Base-by-base conservation (phyloP, 2,888 invertebrate species). In the Isotomurus palustris region DNA sequence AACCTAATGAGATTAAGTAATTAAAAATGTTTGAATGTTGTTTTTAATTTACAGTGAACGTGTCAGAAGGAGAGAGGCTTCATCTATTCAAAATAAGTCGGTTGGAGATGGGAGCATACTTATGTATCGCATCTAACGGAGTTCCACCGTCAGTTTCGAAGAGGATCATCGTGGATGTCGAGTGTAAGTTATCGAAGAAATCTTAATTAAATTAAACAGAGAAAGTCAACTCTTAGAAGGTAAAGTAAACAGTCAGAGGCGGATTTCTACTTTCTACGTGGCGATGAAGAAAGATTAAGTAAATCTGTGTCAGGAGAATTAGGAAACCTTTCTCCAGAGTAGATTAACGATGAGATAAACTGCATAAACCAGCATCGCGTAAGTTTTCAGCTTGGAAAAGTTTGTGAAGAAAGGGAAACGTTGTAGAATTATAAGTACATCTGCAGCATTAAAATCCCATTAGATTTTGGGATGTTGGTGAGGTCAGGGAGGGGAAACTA, bases 111-210 rank as follows among this genome's bases (percentile, higher is more conserved):
- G 88, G 59, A 5, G 87, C 87, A 49, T 88, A 88, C 77, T 82
- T 88, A 61, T 84, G 88, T 78, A 88, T 88, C 73, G 88, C 87
- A 40, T 86, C 88, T 73, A 91, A 91, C 75, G 88, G 89, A 41
- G 87, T 91, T 24, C 91, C 91, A 35, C 91, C 91, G 50, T 90
- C 91, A 35, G 91, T 91, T 74, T 91, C 91, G 77, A 92, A 91
- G 78, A 38, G 64, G 75, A 91, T 91, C 79, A 90, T 88, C 73
- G 85, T 91, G 57, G 91, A 91, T 75, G 91, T 91, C 65, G 91
- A 91, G 81, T 91, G 91, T 91, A 75, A 87, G 87, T 82, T 35
- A 2, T 40, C 32, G 8, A 35, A 14, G 21, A n/a, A 25, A n/a
- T n/a, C n/a, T n/a, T n/a, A n/a, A n/a, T n/a, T n/a, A n/a, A n/a